Evolutionary conservation across 2,113 vertebrate genomes (phyloP), one percentile per base, ranked within the genome.

Genomic region (Empidonax traillii): DNA sequence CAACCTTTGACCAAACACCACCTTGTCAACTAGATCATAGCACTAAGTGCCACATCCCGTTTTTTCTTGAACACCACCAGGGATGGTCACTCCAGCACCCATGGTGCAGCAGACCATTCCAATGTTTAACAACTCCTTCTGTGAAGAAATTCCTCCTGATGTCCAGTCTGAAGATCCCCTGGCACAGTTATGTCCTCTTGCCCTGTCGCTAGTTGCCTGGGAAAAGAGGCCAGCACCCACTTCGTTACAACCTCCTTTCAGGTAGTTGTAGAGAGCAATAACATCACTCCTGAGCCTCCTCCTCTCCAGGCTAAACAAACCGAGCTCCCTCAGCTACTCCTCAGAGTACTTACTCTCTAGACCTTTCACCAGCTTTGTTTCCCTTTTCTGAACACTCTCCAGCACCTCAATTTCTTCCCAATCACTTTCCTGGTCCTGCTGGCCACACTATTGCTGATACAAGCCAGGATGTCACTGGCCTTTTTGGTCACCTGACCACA

Each of bases 361-460:
- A 55, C 16, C 6, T 20, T 49, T 75, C 15, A 30, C 3, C 24
- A 58, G 16, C 21, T 49, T 30, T 0, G 0, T 5, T 30, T 18
- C 14, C 19, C 15, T n/a, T 30, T 52, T 66, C 61, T 20, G 12
- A 24, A 56, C 51, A 41, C 4, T 8, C 30, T 66, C 28, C 51
- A 66, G 51, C n/a, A n/a, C 11, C 24, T 19, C 15, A 28, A 19
- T 10, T 9, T 39, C 43, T 20, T 49, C 33, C 35, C 14, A 41
- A 39, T 49, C 44, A n/a, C 61, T 66, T 31, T 5, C 16, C 20
- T 58, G 20, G 5, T 35, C 52, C 83, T 67, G 52, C 10, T 58
- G 35, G 16, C 24, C 35, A 51, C 21, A 18, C 37, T 31, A 2
- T 12, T 86, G 16, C 9, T 44, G 17, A 68, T 31, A 25, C 8